A percentile compares a stretch with the other conserved stretches of the same genome.
Evolutionary conservation across 2,797 vertebrate genomes (phyloP).

Genomic region (Peromyscus eremicus): DNA sequence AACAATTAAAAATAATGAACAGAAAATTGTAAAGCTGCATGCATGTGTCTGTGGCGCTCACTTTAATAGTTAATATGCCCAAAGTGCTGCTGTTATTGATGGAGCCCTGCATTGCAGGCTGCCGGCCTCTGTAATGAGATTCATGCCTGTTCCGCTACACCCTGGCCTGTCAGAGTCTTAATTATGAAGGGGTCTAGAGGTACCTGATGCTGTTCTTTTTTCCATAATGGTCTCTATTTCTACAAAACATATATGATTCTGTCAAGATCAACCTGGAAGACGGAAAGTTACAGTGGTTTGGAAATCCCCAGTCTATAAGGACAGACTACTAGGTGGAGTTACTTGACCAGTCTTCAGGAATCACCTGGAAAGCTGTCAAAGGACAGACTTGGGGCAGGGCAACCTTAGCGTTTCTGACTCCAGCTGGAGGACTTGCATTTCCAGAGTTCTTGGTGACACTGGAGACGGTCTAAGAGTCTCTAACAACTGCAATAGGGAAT

Average conservation of each 20-base stretch:
- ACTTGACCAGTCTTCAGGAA: neutral
- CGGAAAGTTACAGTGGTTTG: neutral
- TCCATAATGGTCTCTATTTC: slow-evolving; percentile 7
- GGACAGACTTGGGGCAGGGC: neutral
- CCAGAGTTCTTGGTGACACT: neutral
- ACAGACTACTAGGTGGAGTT: neutral
- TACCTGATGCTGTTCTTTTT: neutral
- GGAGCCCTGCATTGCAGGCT: neutral
- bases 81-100: slow-evolving; percentile 61
- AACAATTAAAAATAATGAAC: slow-evolving; percentile 81
- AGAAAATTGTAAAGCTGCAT: slow-evolving; percentile 78
- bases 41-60: slow-evolving; percentile 55
- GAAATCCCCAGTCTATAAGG: neutral
- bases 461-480: neutral
- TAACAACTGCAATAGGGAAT: neutral
- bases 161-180: neutral
- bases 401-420: neutral
- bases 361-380: neutral
- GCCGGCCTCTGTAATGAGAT: slow-evolving; percentile 16
- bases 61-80: slow-evolving; percentile 69
- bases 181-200: neutral
- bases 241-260: neutral
- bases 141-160: neutral
- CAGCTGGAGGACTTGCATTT: neutral
- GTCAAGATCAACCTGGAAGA: neutral